Conservation (phyloP, 2,113 vertebrate species). For the Pipa parva region DNA sequence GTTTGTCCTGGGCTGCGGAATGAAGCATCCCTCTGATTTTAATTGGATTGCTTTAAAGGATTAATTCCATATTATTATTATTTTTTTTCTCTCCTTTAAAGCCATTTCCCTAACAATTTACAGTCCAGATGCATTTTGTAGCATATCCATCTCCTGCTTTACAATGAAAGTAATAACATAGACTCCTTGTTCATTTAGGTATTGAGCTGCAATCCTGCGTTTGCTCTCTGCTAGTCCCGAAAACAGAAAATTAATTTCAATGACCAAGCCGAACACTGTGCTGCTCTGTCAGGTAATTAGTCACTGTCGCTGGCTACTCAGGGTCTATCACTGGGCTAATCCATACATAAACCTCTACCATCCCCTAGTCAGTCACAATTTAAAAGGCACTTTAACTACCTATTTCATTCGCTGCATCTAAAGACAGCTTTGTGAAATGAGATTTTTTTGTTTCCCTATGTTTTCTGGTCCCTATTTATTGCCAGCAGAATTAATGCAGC, state of each 20-base stretch:
- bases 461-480: conserved; percentile 58
- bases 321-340: conserved; percentile 81
- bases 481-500: conserved; percentile 60
- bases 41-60: neutral
- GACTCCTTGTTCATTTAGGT: conserved; percentile 78
- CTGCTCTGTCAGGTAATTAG: conserved; percentile 93
- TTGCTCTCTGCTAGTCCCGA: conserved; percentile 75
- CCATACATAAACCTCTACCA: conserved; percentile 78
- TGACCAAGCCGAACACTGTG: conserved; percentile 83
- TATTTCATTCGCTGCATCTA: conserved; percentile 50
- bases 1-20: neutral
- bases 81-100: neutral
- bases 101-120: neutral
- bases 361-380: conserved; percentile 65
- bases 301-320: conserved; percentile 87
- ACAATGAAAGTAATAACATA: conserved; percentile 74
- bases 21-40: neutral
- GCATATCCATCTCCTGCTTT: conserved; percentile 61
- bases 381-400: conserved; percentile 64
- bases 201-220: conserved; percentile 77
- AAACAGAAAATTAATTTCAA: conserved; percentile 87
- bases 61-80: neutral
- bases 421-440: conserved; percentile 46
- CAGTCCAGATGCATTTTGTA: conserved; percentile 65
- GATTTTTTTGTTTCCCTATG: conserved; percentile 48